These are phyloP conservation scores for Autographa pulchrina DNA, from an alignment of 2,888 invertebrate species.

Conservation along the genomic window DNA sequence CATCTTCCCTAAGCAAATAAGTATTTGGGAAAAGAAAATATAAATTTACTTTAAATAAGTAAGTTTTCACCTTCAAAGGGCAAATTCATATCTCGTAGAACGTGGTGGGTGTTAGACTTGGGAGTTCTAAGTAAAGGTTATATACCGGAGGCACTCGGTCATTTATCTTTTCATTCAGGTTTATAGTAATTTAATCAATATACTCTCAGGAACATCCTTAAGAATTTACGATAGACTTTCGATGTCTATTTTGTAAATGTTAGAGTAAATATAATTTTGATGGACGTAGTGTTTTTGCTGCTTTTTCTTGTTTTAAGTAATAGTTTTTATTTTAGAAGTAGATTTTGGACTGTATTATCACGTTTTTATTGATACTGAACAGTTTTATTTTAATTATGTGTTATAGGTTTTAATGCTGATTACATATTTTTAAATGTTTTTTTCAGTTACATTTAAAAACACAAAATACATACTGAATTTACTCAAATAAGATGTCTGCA, in stretches of 20 bases:
- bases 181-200: background rate
- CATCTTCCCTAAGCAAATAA: conserved; percentile 16
- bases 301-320: background rate
- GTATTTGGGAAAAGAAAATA: conserved; percentile 8
- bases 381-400: no score
- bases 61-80: conserved; percentile 60
- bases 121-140: conserved; percentile 33
- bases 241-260: background rate
- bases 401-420: no score
- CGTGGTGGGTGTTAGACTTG: conserved; percentile 47
- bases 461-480: background rate
- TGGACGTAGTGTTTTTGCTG: background rate
- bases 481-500: conserved; percentile 1
- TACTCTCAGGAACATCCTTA: background rate
- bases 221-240: background rate
- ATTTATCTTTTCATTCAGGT: conserved; percentile 1
- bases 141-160: conserved; percentile 7
- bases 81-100: conserved; percentile 46
- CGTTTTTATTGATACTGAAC: no score
- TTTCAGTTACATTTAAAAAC: background rate
- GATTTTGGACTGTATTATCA: no score
- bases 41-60: conserved; percentile 34
- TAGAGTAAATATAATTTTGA: background rate
- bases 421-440: no score
- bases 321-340: background rate